These are phyloP conservation scores for Oasisia sp. DNA, from an alignment of 2,888 invertebrate species.

Conservation along the genomic window DNA sequence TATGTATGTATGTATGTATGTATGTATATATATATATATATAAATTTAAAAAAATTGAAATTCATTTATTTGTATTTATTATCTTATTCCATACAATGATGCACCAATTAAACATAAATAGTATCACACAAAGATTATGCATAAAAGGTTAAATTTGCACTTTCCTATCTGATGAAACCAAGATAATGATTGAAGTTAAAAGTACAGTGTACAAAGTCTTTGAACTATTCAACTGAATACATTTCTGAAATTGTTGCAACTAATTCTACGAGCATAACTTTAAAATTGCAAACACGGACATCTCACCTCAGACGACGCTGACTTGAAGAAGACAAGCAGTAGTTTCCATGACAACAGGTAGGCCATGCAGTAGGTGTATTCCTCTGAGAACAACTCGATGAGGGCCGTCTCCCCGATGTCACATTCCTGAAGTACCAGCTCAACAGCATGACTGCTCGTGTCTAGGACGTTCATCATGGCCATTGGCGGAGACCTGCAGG, in stretches of 20 bases:
- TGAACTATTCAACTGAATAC: background rate
- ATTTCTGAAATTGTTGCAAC: background rate
- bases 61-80: too few relatives aligned
- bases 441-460: conserved; percentile 47
- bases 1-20: too few relatives aligned
- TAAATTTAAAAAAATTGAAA: too few relatives aligned
- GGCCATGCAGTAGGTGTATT: conserved; percentile 72
- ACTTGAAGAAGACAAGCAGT: conserved; percentile 74
- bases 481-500: conserved; percentile 50
- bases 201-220: background rate
- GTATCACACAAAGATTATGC: background rate
- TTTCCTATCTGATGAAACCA: background rate
- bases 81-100: background rate
- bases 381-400: conserved; percentile 63
- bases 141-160: conserved; percentile 17
- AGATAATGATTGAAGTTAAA: background rate
- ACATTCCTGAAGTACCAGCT: conserved; percentile 51
- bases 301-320: conserved; percentile 76
- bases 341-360: conserved; percentile 81
- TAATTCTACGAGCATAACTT: background rate
- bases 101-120: background rate
- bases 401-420: conserved; percentile 52
- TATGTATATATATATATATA: too few relatives aligned
- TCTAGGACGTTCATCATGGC: conserved; percentile 50
- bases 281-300: background rate